Percentiles rank a stretch among this genome's conserved stretches.
phyloP scores from a whole-genome alignment of 2,113 vertebrate genomes.

The Nycticorax nycticorax region DNA sequence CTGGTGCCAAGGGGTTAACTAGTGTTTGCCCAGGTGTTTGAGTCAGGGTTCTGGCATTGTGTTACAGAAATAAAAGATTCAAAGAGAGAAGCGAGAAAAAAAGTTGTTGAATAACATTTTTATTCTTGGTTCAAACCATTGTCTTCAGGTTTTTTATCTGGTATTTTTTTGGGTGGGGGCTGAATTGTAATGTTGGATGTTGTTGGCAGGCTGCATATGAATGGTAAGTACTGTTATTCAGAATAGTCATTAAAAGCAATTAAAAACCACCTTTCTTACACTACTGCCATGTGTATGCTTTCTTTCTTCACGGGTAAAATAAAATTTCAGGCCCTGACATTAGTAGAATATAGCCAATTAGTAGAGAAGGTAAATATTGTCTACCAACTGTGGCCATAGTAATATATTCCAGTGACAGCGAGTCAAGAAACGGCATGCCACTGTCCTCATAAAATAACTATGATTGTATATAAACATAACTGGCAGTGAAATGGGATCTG shows the following conservation, averaged over 20 bases:
- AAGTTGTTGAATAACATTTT: neutral
- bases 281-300: neutral
- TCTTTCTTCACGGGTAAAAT: neutral
- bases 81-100: neutral
- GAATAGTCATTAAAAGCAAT: neutral
- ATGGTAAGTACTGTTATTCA: neutral
- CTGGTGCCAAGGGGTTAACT: neutral
- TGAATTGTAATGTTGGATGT: neutral
- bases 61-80: neutral
- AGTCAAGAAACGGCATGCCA: neutral
- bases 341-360: neutral
- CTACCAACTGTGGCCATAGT: neutral
- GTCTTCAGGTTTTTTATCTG: accelerated
- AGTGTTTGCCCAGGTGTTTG: neutral
- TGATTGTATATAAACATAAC: neutral
- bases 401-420: neutral
- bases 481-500: neutral
- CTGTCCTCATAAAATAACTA: neutral
- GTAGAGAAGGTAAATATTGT: neutral
- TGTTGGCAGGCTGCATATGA: neutral
- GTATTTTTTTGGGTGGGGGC: accelerated
- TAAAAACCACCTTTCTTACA: neutral
- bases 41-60: neutral
- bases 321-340: neutral
- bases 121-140: neutral